These are phyloP conservation scores for Dicrurus megarhynchus DNA, from an alignment of 2,113 vertebrate species.

Conservation along the genomic window DNA sequence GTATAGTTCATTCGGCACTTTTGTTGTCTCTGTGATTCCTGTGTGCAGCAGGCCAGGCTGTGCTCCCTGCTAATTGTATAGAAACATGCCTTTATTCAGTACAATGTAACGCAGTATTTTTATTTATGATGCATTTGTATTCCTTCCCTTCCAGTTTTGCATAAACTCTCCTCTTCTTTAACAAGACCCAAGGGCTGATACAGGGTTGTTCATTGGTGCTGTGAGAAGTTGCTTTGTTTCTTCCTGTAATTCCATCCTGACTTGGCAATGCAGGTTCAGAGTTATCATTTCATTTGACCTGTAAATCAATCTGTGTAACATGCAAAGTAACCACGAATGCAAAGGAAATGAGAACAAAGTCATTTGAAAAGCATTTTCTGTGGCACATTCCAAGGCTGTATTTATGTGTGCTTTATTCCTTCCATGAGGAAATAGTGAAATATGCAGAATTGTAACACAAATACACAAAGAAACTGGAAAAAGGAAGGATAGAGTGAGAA, in stretches of 20 bases:
- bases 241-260: slow-evolving; percentile 1
- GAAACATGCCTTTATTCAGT: not conserved
- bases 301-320: not conserved
- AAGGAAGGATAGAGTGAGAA: not conserved
- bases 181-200: not conserved
- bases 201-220: not conserved
- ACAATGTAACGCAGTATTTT: not conserved
- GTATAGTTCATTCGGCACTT: not conserved
- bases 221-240: not conserved
- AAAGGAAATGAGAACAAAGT: not conserved
- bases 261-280: not conserved
- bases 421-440: not conserved
- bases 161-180: not conserved
- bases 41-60: not conserved
- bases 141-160: not conserved
- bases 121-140: not conserved
- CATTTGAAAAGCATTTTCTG: not conserved
- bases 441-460: not conserved
- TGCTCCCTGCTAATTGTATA: not conserved
- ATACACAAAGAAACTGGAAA: not conserved
- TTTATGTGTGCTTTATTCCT: not conserved
- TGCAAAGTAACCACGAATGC: not conserved
- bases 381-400: not conserved
- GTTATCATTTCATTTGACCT: slow-evolving; percentile 7
- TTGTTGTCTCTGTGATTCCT: not conserved